A percentile compares a stretch with the other conserved stretches of the same genome.
phyloP scores from a whole-genome alignment of 2,888 invertebrate genomes.

The Synanthedon tipuliformis region DNA sequence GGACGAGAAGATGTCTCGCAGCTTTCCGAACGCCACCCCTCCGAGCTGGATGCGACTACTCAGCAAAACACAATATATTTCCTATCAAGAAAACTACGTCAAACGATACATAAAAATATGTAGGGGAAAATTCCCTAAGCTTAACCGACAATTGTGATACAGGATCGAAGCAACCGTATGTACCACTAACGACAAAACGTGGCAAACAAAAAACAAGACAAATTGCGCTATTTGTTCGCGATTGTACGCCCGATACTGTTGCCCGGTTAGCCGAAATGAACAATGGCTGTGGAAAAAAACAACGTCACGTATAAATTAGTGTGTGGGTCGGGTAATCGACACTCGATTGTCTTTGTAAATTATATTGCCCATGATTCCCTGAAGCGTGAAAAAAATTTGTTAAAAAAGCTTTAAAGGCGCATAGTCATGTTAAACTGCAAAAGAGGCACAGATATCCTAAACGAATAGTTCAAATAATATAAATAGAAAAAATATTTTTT shows the following conservation, averaged over 20 bases:
- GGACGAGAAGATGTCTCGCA: too few relatives aligned
- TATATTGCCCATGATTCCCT: not conserved
- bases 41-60: too few relatives aligned
- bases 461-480: too few relatives aligned
- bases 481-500: too few relatives aligned
- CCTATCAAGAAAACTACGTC: too few relatives aligned
- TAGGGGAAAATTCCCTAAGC: too few relatives aligned
- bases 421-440: too few relatives aligned
- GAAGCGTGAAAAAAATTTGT: not conserved
- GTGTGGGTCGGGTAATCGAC: slow-evolving; percentile 4
- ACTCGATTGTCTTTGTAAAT: slow-evolving; percentile 4
- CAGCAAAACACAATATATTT: too few relatives aligned
- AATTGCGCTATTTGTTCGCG: slow-evolving; percentile 51
- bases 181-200: slow-evolving; percentile 4
- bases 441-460: too few relatives aligned
- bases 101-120: too few relatives aligned
- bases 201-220: slow-evolving; percentile 45
- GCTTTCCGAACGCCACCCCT: too few relatives aligned
- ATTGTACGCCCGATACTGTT: slow-evolving; percentile 41
- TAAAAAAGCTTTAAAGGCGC: too few relatives aligned
- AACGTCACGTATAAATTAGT: slow-evolving; percentile 12
- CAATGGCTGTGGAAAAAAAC: slow-evolving; percentile 24
- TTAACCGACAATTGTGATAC: not conserved
- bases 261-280: slow-evolving; percentile 31
- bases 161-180: not conserved